Conservation (phyloP, 2,113 vertebrate genomes). For the Phainopepla nitens region DNA sequence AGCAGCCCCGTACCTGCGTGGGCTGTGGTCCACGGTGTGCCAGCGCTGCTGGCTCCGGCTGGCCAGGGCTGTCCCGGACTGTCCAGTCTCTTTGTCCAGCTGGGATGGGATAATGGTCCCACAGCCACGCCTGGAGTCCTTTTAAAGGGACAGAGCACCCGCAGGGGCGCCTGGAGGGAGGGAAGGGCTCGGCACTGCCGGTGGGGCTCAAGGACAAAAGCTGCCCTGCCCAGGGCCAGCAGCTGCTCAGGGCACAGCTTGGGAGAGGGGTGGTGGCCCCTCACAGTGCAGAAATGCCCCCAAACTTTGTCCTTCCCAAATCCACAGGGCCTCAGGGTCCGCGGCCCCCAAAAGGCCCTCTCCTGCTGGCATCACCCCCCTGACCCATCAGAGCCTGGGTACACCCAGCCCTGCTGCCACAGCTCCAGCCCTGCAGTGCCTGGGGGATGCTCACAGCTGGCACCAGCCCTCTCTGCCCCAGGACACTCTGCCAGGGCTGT, state of each 20-base stretch:
- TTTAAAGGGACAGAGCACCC: conserved; percentile 60
- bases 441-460: not conserved
- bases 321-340: not conserved
- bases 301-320: not conserved
- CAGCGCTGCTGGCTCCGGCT: not conserved
- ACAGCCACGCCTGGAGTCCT: conserved; percentile 51
- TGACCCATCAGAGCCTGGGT: rapidly evolving
- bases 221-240: not conserved
- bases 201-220: not conserved
- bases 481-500: rapidly evolving
- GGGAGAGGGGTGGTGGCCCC: not conserved
- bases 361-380: not conserved
- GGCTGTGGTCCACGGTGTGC: not conserved
- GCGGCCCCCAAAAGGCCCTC: rapidly evolving
- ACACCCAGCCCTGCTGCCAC: rapidly evolving
- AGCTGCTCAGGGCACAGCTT: not conserved
- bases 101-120: not conserved
- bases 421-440: not conserved
- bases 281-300: not conserved
- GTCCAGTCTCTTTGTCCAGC: not conserved
- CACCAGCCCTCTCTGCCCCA: not conserved
- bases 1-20: not conserved
- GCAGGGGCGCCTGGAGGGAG: not conserved
- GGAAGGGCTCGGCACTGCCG: not conserved
- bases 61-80: not conserved